phyloP scores from a whole-genome alignment of 1,140 invertebrate species.

The Archivesica marissinica region DNA sequence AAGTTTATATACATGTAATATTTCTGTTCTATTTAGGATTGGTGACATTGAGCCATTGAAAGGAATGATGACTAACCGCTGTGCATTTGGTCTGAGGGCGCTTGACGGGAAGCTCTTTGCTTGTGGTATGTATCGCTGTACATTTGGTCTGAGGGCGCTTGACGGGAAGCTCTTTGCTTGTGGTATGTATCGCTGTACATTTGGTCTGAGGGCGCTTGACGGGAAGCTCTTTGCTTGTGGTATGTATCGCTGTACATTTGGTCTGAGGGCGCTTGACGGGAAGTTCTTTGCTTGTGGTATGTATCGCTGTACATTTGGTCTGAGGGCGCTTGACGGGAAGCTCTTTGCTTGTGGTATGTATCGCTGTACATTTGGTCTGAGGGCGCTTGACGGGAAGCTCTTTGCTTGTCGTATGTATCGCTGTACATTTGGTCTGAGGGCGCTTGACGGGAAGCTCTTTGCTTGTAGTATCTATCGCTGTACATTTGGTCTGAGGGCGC shows the following conservation, averaged over 20 bases:
- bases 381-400: slow-evolving; percentile 88
- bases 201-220: slow-evolving; percentile 89
- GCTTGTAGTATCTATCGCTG: slow-evolving; percentile 91
- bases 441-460: slow-evolving; percentile 88
- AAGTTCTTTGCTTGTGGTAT: slow-evolving; percentile 90
- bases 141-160: slow-evolving; percentile 89
- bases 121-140: slow-evolving; percentile 90
- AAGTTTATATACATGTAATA: no score
- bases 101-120: slow-evolving; percentile 89
- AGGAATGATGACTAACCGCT: slow-evolving; percentile 89
- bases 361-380: slow-evolving; percentile 90
- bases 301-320: slow-evolving; percentile 90
- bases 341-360: slow-evolving; percentile 90
- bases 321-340: slow-evolving; percentile 88
- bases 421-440: slow-evolving; percentile 90
- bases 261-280: slow-evolving; percentile 89
- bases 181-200: slow-evolving; percentile 89
- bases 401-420: slow-evolving; percentile 90
- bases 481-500: slow-evolving; percentile 89
- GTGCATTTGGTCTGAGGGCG: slow-evolving; percentile 90
- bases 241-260: slow-evolving; percentile 89
- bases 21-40: no score
- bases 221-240: slow-evolving; percentile 90
- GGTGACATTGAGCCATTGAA: slow-evolving; percentile 85
- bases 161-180: slow-evolving; percentile 90